phyloP scores from a whole-genome alignment of 2,888 invertebrate species.

The Noctua pronuba region DNA sequence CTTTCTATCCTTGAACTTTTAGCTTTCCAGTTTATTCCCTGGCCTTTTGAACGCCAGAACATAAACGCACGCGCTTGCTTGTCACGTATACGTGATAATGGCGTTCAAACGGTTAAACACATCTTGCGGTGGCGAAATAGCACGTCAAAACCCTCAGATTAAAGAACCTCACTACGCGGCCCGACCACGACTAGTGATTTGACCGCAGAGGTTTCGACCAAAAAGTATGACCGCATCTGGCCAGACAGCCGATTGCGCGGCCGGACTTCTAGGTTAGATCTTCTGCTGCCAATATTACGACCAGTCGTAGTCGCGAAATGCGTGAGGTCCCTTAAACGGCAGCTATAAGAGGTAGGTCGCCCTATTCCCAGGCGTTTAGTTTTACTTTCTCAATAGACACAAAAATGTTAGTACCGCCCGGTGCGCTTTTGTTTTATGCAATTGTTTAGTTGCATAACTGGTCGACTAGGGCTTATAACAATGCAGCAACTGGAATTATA shows the following conservation, averaged over 20 bases:
- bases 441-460: conserved; percentile 76
- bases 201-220: not conserved
- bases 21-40: not conserved
- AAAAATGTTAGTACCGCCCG: conserved; percentile 52
- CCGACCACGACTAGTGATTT: not conserved
- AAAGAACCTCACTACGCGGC: not conserved
- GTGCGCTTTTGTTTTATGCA: conserved; percentile 75
- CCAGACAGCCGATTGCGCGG: not conserved
- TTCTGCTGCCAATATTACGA: not conserved
- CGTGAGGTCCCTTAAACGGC: not conserved
- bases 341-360: conserved; percentile 2
- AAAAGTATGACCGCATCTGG: not conserved
- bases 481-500: conserved; percentile 63
- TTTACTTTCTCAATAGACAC: conserved; percentile 61
- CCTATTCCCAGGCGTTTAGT: conserved; percentile 14
- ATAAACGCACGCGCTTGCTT: too few species aligned
- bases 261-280: not conserved
- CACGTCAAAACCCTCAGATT: not conserved
- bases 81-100: too few species aligned
- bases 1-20: too few species aligned
- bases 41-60: too few species aligned
- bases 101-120: not conserved
- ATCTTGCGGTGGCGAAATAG: not conserved
- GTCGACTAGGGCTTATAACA: conserved; percentile 68
- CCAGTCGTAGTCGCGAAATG: not conserved